These are phyloP conservation scores for Pseudorectes ferrugineus DNA, from an alignment of 2,113 vertebrate species.

Conservation along the genomic window DNA sequence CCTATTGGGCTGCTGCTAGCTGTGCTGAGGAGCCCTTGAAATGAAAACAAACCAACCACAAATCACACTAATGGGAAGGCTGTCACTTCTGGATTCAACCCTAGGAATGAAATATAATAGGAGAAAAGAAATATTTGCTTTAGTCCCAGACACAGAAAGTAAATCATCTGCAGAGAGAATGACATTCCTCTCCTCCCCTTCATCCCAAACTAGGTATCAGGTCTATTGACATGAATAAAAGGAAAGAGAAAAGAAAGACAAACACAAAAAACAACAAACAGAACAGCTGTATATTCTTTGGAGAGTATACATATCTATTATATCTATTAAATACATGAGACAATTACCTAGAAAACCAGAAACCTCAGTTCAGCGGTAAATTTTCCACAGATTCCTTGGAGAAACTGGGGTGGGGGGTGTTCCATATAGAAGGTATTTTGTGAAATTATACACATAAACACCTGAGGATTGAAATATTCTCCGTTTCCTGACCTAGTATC, in stretches of 20 bases:
- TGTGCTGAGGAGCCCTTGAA: neutral
- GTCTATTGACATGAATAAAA: neutral
- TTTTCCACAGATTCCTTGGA: neutral
- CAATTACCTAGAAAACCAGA: neutral
- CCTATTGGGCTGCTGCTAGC: neutral
- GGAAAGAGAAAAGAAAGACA: neutral
- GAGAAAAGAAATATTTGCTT: constrained; percentile 22
- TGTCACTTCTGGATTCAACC: constrained; percentile 6
- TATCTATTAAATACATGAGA: neutral
- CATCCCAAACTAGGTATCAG: neutral
- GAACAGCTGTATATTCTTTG: neutral
- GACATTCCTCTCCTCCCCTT: neutral
- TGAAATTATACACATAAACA: neutral
- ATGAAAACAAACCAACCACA: neutral
- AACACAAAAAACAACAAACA: neutral
- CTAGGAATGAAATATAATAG: neutral
- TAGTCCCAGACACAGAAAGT: neutral
- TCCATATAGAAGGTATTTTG: neutral
- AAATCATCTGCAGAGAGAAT: neutral
- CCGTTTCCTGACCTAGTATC: neutral
- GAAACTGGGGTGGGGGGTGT: neutral
- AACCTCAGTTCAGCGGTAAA: neutral
- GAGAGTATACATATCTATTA: neutral
- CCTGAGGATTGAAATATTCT: neutral
- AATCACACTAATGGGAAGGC: constrained; percentile 11